Base-by-base conservation (phyloP, 1,140 invertebrate genomes). In the Andricus grossulariae region DNA sequence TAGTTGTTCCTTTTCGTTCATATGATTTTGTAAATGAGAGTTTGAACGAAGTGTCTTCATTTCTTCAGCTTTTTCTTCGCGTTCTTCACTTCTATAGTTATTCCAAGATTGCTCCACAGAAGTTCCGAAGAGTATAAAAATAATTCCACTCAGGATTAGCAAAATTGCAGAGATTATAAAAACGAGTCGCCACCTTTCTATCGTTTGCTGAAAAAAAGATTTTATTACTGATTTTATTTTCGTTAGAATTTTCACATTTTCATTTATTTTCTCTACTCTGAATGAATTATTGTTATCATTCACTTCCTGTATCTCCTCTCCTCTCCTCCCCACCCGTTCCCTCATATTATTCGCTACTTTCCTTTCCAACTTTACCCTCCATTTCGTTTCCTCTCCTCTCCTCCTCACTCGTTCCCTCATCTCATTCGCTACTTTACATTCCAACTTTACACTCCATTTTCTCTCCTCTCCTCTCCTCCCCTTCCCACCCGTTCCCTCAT, bases 101-200 rank as follows among this genome's bases (percentile, higher is more conserved):
- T 95, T 95, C 94, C 94, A 95, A 0, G 91, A 81, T 82, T 95
- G 93, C 15, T 95, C 83, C 50, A 93, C 91, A 0, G 94, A 93
- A 39, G 93, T 93, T 7, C 93, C 92, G 80, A 94, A 94, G 0
- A 93, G 71, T 0, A 93, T 80, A 51, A 93, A 95, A 6, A 93
- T 72, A 2, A 93, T 76, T 19, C 93, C 93, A 32, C 93, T 91
- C n/a, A 89, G 76, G 3, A 92, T 84, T 0, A 94, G 82, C 87
- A 94, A 93, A 0, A 80, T 82, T 4, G 93, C 90, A 0, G 92
- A 90, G 5, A 95, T 92, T 19, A 94, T 83, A 79, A 94, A 95
- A 0, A 95, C 94, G 77, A 93, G 89, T 80, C 93, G 93, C 94
- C 94, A 95, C 79, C 94, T 93, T 2, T 90, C 90, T 39, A 93